Percentiles rank a stretch among this genome's conserved stretches.
Evolutionary conservation across 1,140 invertebrate species (phyloP).

Genomic region (Helicoverpa armigera): DNA sequence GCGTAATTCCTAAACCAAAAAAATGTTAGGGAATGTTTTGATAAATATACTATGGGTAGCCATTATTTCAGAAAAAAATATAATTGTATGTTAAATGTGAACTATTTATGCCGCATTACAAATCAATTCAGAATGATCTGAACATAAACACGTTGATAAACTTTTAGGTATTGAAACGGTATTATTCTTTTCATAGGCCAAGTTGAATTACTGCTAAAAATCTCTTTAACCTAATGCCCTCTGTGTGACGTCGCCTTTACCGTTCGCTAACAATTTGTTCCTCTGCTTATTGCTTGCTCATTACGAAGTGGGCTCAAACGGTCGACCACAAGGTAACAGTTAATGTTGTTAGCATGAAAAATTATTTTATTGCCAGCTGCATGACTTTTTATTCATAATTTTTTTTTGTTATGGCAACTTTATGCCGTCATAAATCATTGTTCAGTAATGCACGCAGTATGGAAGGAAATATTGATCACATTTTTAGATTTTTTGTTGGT

Average conservation of each 20-base stretch:
- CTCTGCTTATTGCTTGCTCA: slow-evolving; percentile 86
- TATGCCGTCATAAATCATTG: neutral
- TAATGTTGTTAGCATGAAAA: slow-evolving; percentile 53
- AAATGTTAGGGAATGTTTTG: too few species aligned
- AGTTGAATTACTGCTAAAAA: too few species aligned
- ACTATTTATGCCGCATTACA: too few species aligned
- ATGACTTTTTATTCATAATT: neutral
- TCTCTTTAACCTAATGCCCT: neutral
- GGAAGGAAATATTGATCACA: neutral
- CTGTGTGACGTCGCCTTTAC: slow-evolving; percentile 18
- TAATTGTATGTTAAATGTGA: too few species aligned
- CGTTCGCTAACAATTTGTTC: slow-evolving; percentile 68
- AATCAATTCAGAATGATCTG: too few species aligned
- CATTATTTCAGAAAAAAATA: too few species aligned
- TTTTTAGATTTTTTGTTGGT: too few species aligned
- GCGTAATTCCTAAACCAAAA: too few species aligned
- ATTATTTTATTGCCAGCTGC: slow-evolving; percentile 26
- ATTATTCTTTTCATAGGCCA: too few species aligned
- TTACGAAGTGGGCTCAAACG: slow-evolving; percentile 83
- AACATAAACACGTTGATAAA: too few species aligned
- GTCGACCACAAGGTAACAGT: slow-evolving; percentile 78
- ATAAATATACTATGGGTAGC: too few species aligned
- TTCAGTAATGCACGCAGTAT: neutral
- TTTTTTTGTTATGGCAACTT: neutral
- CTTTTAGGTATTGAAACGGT: too few species aligned